These are phyloP conservation scores for Campylomormyrus tamandua DNA, from an alignment of 2,113 vertebrate species.

Conservation along the genomic window DNA sequence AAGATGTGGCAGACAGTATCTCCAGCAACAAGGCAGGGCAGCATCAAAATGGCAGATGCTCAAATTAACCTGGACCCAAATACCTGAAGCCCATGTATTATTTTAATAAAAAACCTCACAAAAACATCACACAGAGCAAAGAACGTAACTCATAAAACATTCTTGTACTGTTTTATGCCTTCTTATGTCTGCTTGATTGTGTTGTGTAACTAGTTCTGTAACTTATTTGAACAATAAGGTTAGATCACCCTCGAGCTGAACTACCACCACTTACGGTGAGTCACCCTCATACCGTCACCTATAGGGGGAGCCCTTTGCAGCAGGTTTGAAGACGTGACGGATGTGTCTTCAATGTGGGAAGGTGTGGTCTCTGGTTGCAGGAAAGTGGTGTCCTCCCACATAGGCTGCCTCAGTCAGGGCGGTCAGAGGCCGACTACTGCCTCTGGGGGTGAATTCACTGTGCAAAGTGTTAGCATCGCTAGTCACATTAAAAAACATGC, in stretches of 20 bases:
- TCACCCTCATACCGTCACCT: not conserved
- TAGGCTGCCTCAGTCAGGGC: conserved; percentile 9
- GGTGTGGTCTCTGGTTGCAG: not conserved
- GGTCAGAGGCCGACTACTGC: conserved; percentile 30
- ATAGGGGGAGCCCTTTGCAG: not conserved
- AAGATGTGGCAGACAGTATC: not conserved
- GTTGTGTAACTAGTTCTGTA: not conserved
- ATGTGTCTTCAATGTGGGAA: not conserved
- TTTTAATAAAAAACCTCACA: not conserved
- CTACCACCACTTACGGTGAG: not conserved
- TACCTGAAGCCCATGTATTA: not conserved
- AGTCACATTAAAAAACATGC: not conserved
- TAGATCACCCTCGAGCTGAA: not conserved
- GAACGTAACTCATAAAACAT: not conserved
- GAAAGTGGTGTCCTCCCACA: not conserved
- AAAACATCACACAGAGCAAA: not conserved
- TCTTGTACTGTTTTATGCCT: not conserved
- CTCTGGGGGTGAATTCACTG: not conserved
- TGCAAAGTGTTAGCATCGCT: not conserved
- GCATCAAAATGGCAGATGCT: conserved; percentile 21
- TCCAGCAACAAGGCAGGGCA: not conserved
- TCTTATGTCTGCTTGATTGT: not conserved
- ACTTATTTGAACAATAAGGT: not conserved
- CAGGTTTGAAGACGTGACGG: not conserved
- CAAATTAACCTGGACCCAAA: conserved; percentile 13